Base-by-base conservation (phyloP, 1,140 invertebrate genomes). In the Heliconius himera region DNA sequence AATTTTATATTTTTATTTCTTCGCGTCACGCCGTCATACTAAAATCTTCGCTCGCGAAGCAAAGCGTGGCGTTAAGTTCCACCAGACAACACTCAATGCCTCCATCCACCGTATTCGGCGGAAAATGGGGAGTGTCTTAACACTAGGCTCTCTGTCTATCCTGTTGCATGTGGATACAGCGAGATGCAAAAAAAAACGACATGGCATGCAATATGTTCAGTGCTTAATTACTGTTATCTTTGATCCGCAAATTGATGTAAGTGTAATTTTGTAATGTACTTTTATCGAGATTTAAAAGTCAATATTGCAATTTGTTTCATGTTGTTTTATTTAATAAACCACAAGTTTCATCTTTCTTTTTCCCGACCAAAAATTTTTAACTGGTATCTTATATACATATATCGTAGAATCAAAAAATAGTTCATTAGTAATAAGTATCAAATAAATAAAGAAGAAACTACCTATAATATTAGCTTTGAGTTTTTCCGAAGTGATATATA, bases 141-240 rank as follows among this genome's bases (percentile, higher is more conserved):
- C 33, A 8, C 33, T 36, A 36, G 33, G 33, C 5, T 6, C 33
- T 36, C 33, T 36, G 33, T 36, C 33, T 36, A 36, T 36, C 6
- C 33, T 36, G 33, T 6, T 36, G 33, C 33, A 33, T 33, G 33
- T 33, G 33, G 4, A 33, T 33, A 33, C 33, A 33, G 33, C 5
- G 33, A 33, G 33, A 33, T 33, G 33, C 4, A 13, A 4, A 13
- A 46, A 46, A 16, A 46, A 4, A 13, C 82, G 76, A 81, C 66
- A 75, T 70, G 83, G 51, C 78, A 71, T 74, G 76, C 84, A 81
- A 75, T 87, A 89, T 85, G 85, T 88, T 87, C 83, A 77, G 73
- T 77, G 80, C 80, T 89, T 90, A 91, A 93, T 91, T 90, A 87
- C 87, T 86, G 81, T 90, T 90, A 92, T 90, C 87, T 85, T n/a